Base-by-base conservation (phyloP, 2,113 vertebrate genomes). In the Fulica atra region DNA sequence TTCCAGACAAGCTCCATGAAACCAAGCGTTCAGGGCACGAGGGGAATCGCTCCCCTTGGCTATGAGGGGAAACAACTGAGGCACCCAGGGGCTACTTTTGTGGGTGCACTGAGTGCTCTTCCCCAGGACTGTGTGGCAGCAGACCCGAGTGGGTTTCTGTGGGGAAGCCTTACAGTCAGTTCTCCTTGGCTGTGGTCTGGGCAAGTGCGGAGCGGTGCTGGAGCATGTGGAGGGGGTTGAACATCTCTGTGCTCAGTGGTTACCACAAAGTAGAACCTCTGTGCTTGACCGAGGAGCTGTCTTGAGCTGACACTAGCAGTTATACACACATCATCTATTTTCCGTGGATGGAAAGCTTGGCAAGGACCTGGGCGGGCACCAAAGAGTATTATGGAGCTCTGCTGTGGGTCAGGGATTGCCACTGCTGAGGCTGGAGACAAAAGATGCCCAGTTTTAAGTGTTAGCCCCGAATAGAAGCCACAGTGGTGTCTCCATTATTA, bases 381-480 rank as follows among this genome's bases (percentile, higher is more conserved):
- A 46, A 11, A n/a, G 56, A 84, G 83, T 17, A 31, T 31, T 76
- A 16, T 50, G 73, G 81, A 59, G 66, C 70, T 11, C 84, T 51
- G 3, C 3, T 78, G 81, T 73, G 81, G 71, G 65, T 25, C 76
- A 63, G 85, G 88, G 90, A 88, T 95, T 84, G 46, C 88, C 90
- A 42, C 87, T 93, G 95, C 90, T 89, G 89, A 50, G 59, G 66
- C 79, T 81, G 64, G 86, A 90, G 56, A 94, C 93, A 95, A 96
- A 95, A 81, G 95, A 23, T 35, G 76, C 13, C 40, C 74, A 83
- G 65, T 81, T 91, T 79, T 23, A 61, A 61, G 93, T 72, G 83
- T 59, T 26, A 54, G 69, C 61, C 65, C 48, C 20, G 1, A 66
- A 8, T 3, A 71, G 83, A 9, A 69, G 61, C 73, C 86, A 33